Evolutionary conservation across 92 coral and sea anemone genomes (phyloP).

Genomic region (Isaurus tuberculatus): DNA sequence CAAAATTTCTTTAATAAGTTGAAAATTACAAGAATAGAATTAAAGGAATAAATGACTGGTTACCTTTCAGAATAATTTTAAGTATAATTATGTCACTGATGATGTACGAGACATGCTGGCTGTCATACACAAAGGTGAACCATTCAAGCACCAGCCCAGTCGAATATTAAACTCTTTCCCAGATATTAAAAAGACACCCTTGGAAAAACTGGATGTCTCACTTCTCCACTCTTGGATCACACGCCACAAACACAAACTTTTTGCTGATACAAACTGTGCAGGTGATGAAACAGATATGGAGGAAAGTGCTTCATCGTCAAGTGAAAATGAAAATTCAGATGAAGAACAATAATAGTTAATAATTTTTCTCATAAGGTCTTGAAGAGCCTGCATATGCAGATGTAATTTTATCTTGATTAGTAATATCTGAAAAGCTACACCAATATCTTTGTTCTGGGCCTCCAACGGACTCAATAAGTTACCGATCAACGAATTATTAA

Average conservation of each 20-base stretch:
- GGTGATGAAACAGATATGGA: constrained; percentile 55
- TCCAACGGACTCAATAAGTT: constrained; percentile 28
- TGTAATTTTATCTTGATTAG: constrained; percentile 24
- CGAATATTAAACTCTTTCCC: constrained; percentile 32
- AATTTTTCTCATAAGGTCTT: constrained; percentile 2
- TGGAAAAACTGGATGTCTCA: constrained; percentile 63
- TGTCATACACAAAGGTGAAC: constrained; percentile 17
- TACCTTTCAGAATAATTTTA: constrained; percentile 57
- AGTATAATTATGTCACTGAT: constrained; percentile 57
- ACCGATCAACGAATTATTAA: constrained; percentile 21
- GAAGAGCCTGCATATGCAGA: neutral
- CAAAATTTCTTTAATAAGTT: constrained; percentile 16
- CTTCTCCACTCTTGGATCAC: constrained; percentile 71
- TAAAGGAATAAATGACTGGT: constrained; percentile 37
- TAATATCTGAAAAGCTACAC: neutral
- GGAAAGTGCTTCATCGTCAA: constrained; percentile 7
- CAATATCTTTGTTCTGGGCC: constrained; percentile 31
- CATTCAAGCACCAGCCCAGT: constrained; percentile 25
- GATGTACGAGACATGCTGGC: constrained; percentile 33
- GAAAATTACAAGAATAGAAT: constrained; percentile 26
- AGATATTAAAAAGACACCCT: constrained; percentile 49
- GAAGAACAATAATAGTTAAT: constrained; percentile 39
- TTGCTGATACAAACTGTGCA: constrained; percentile 47
- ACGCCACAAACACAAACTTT: constrained; percentile 57
- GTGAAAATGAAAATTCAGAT: constrained; percentile 43